Evolutionary conservation across 2,888 invertebrate genomes (phyloP).

Genomic region (Ctena decussata): DNA sequence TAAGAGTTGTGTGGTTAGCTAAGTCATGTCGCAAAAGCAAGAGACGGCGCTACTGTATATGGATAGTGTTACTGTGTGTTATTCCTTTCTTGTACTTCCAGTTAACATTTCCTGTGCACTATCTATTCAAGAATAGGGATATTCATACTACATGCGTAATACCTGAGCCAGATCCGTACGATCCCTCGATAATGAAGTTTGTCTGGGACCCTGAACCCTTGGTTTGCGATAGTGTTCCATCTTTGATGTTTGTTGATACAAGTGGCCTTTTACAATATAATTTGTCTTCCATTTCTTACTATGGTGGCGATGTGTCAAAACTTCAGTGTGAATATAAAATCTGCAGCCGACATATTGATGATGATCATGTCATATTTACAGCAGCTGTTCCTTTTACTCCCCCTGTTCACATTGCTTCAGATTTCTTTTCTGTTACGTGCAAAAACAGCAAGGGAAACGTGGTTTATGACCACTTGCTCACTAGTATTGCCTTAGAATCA

Average conservation of each 20-base stretch:
- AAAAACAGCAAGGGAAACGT: slow-evolving; percentile 18
- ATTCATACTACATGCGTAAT: slow-evolving; percentile 62
- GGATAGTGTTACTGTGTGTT: slow-evolving; percentile 11
- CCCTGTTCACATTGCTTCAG: slow-evolving; percentile 53
- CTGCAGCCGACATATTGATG: slow-evolving; percentile 53
- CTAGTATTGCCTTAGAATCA: slow-evolving; percentile 54
- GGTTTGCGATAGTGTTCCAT: slow-evolving; percentile 57
- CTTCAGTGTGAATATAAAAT: slow-evolving; percentile 51
- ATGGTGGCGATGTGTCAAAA: slow-evolving; percentile 16
- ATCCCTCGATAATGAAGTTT: slow-evolving; percentile 66
- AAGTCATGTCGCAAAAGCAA: too few relatives aligned
- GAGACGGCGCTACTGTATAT: background rate
- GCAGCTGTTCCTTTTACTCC: slow-evolving; percentile 39
- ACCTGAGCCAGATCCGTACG: slow-evolving; percentile 69
- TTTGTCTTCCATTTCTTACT: slow-evolving; percentile 28
- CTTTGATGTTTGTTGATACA: slow-evolving; percentile 57
- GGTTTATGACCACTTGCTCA: slow-evolving; percentile 63
- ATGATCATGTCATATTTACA: slow-evolving; percentile 60
- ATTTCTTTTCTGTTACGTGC: slow-evolving; percentile 69
- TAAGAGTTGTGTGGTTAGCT: too few relatives aligned
- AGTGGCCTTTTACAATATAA: slow-evolving; percentile 58
- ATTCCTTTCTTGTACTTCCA: slow-evolving; percentile 51
- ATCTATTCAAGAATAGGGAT: slow-evolving; percentile 62
- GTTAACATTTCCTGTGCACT: slow-evolving; percentile 59
- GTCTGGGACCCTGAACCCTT: slow-evolving; percentile 69